Conservation (phyloP, 2,113 vertebrate species). For the Sturnus vulgaris region DNA sequence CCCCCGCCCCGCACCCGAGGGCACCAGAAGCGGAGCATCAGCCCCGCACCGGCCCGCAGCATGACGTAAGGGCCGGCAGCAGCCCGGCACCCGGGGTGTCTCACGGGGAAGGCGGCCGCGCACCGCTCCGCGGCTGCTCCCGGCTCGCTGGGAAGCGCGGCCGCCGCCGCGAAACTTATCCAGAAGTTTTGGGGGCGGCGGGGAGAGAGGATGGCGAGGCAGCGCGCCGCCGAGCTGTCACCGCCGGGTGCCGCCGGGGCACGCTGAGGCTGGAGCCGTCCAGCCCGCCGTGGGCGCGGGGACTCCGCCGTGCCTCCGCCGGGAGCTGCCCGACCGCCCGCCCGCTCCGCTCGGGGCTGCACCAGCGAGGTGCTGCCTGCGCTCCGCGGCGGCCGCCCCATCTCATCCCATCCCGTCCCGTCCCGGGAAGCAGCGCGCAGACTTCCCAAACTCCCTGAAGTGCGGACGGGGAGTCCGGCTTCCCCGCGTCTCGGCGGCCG, state of each 20-base stretch:
- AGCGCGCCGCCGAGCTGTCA: background rate
- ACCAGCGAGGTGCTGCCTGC: background rate
- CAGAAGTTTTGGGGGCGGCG: background rate
- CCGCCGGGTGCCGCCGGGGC: background rate
- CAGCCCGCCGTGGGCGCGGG: background rate
- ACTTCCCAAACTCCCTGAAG: background rate
- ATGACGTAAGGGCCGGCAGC: slow-evolving; percentile 88
- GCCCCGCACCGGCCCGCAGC: slow-evolving; percentile 86
- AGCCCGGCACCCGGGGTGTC: slow-evolving; percentile 68
- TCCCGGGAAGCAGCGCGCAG: background rate
- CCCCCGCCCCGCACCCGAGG: slow-evolving; percentile 68
- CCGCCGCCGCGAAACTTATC: slow-evolving; percentile 43
- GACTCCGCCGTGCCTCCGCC: background rate
- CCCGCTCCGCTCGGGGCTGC: background rate
- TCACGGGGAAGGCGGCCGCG: slow-evolving; percentile 3
- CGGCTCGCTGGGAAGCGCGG: background rate
- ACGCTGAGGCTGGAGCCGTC: background rate
- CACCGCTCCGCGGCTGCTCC: background rate
- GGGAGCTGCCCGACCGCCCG: background rate
- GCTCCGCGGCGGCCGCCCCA: background rate
- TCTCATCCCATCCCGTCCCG: background rate
- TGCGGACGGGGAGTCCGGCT: background rate
- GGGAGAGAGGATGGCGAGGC: background rate
- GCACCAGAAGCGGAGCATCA: slow-evolving; percentile 82
- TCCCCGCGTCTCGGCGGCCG: background rate